These are phyloP conservation scores for Hippocampus mohnikei DNA, from an alignment of 2,113 vertebrate genomes.

Conservation along the genomic window DNA sequence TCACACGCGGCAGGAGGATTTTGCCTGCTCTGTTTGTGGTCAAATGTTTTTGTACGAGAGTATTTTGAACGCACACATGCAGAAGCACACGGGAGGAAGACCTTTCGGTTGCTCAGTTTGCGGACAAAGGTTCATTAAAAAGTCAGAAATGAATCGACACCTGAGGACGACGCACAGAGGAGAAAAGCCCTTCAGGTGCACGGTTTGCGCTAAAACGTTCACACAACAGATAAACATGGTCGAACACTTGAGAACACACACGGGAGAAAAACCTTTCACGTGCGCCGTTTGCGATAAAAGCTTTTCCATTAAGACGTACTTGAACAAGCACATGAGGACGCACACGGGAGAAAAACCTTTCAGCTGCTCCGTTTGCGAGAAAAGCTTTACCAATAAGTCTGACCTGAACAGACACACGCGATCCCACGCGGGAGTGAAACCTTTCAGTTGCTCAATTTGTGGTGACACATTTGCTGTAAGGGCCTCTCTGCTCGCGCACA, in stretches of 20 bases:
- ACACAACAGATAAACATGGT: background rate
- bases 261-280: background rate
- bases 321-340: background rate
- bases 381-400: background rate
- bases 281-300: background rate
- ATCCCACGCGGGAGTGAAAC: background rate
- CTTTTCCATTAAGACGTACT: background rate
- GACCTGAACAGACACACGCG: background rate
- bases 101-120: background rate
- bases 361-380: background rate
- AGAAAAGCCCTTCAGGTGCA: background rate
- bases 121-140: background rate
- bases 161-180: background rate
- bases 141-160: background rate
- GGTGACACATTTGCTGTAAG: background rate
- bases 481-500: background rate
- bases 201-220: background rate
- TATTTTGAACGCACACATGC: background rate
- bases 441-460: background rate
- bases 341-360: slow-evolving; percentile 2
- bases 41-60: background rate
- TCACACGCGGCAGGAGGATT: background rate
- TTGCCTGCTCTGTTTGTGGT: background rate
- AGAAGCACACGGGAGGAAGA: background rate
- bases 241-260: background rate